A percentile compares a stretch with the other conserved stretches of the same genome.
Conservation (phyloP, 2,113 vertebrate species). For the Hemiscyllium ocellatum region DNA sequence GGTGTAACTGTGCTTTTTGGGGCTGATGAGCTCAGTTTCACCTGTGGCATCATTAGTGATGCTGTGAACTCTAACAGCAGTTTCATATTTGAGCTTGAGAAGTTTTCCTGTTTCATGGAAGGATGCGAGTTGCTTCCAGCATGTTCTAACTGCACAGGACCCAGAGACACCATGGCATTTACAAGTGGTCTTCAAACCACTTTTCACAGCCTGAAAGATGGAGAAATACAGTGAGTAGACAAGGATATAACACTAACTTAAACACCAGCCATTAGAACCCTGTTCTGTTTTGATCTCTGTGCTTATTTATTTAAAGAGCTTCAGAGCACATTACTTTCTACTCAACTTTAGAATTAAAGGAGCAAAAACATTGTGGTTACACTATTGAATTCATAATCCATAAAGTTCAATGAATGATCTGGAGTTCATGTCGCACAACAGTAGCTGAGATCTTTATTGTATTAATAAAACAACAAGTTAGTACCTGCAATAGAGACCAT, state of each 20-base stretch:
- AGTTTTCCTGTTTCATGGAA: conserved; percentile 84
- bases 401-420: neutral
- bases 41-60: conserved; percentile 84
- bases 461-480: neutral
- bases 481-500: neutral
- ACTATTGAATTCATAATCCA: neutral
- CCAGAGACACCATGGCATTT: conserved; percentile 96
- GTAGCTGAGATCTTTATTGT: neutral
- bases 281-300: neutral
- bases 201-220: conserved; percentile 77
- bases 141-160: conserved; percentile 88
- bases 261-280: neutral
- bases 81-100: conserved; percentile 84
- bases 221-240: conserved; percentile 36
- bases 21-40: conserved; percentile 70
- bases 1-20: conserved; percentile 51
- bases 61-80: conserved; percentile 76
- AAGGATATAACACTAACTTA: neutral
- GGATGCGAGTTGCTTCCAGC: conserved; percentile 93
- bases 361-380: neutral
- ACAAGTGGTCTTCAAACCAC: conserved; percentile 89
- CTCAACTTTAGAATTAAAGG: neutral
- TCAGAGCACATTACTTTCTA: neutral
- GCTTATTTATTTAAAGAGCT: neutral
- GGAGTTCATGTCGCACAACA: neutral